Evolutionary conservation across 2,797 vertebrate genomes (phyloP), one percentile per base, ranked within the genome.

Genomic region (Poeciliopsis paucimaculata): DNA sequence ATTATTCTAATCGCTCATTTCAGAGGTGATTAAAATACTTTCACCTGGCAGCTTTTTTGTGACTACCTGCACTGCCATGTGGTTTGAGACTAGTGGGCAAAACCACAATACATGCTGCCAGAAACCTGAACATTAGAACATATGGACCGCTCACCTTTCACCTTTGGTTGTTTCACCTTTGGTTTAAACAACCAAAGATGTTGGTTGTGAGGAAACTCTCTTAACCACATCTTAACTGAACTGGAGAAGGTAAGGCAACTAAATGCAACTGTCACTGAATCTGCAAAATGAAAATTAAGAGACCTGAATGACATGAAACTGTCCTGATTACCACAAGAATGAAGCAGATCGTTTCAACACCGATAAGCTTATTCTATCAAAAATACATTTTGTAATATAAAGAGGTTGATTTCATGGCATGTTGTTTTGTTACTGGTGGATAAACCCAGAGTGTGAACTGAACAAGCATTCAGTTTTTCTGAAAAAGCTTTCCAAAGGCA

Each of bases 1-100:
- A 96, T 95, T 91, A 92, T 94, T 94, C 81, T 95, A 95, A 95
- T 96, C 85, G 88, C 89, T 93, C 89, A 91, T 91, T 93, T 92
- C 92, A 94, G 91, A 93, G 88, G 87, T 94, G 93, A 95, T 95
- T 95, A 95, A 91, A 93, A 90, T 79, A 81, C 88, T 92, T 87
- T 93, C 84, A 90, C 91, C 88, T 88, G 87, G 78, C 78, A 82
- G 41, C 78, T 87, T 89, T 87, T 79, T 85, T 80, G 82, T 86
- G 82, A 87, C 85, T 87, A 79, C 83, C 85, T 85, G 72, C 76
- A 49, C 49, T 26, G 77, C 77, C 91, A 91, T 92, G 93, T 90
- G 92, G 84, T 87, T 75, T 87, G 89, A 88, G 92, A 92, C 78
- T 81, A 73, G 72, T 18, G 74, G 84, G 92, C 89, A 84, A 88